These are phyloP conservation scores for Tragulus kanchil DNA, from an alignment of 2,113 vertebrate genomes.

Conservation along the genomic window DNA sequence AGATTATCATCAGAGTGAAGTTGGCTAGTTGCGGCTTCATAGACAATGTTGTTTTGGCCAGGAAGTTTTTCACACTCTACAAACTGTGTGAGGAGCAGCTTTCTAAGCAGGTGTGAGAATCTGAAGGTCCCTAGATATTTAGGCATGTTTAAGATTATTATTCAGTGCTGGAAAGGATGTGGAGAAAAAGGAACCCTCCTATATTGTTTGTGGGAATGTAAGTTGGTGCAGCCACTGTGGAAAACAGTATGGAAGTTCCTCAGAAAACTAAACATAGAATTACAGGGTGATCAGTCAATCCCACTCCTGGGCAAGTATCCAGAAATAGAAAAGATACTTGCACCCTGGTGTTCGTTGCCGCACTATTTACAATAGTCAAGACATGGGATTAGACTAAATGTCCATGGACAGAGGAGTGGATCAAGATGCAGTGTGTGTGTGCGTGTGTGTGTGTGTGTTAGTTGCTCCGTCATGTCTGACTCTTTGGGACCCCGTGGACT, in stretches of 20 bases:
- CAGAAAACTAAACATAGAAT: background rate
- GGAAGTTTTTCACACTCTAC: conserved; percentile 97
- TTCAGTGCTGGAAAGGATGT: background rate
- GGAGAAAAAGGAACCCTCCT: background rate
- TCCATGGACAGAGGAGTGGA: background rate
- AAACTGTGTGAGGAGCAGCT: conserved; percentile 98
- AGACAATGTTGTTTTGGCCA: conserved; percentile 94
- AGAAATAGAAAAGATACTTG: background rate
- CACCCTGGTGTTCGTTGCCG: background rate
- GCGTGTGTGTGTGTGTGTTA: too few relatives aligned
- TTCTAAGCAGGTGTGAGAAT: conserved; percentile 94
- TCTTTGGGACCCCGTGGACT: background rate
- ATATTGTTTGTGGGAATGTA: background rate
- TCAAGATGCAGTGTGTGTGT: background rate
- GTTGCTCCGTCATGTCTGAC: background rate
- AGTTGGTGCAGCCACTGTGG: background rate
- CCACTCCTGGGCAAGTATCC: background rate
- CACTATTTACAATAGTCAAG: background rate
- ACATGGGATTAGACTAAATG: background rate
- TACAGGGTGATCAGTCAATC: background rate
- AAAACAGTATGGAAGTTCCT: background rate
- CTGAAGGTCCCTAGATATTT: background rate
- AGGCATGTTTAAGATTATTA: background rate
- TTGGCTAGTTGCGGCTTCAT: conserved; percentile 97
- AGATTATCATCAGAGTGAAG: conserved; percentile 98